Base-by-base conservation (phyloP, 2,888 invertebrate genomes). In the Diabrotica balteata region DNA sequence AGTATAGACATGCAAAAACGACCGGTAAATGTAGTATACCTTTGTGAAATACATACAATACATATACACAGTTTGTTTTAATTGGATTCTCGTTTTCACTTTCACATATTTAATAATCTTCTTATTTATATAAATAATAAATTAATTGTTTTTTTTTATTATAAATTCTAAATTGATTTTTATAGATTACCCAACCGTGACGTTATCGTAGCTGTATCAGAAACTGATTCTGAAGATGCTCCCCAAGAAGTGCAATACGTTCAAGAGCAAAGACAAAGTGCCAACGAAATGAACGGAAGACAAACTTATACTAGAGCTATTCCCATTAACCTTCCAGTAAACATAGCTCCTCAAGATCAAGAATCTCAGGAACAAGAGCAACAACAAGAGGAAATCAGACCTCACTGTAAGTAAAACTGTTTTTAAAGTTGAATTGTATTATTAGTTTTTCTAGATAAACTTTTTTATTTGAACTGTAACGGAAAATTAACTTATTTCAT, bases 371-470 rank as follows among this genome's bases (percentile, higher is more conserved):
- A 68, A 55, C 71, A 59, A 42, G 66, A 68, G 43, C 61, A 59
- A 22, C 45, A 59, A 67, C 78, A 75, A 53, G 86, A 87, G 44
- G 89, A 90, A 72, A 82, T 84, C 73, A 90, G 93, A 83, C 93
- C 92, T 71, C 93, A 93, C 79, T 93, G 93, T 93, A 83, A 90
- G 92, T 89, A 53, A 10, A 17, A 45, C 53, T 7, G 7, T 43
- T 6, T 7, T 45, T 9, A 10, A 9, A 22, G 11, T 44, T 61
- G 0, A 9, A 8, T 32, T 63, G 49, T 58, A 22, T 10, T 45
- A 46, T 43, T 62, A 52, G 44, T 61, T 61, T 3, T 52, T 49
- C 5, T 32, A 32, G 0, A 32, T 32, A 22, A 44, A n/a, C 8
- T n/a, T 61, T 22, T 49, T 11, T 10, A 17, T 57, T 7, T 11